Evolutionary conservation across 1,140 invertebrate genomes (phyloP).

Genomic region (Pseudachorutes palmiensis): DNA sequence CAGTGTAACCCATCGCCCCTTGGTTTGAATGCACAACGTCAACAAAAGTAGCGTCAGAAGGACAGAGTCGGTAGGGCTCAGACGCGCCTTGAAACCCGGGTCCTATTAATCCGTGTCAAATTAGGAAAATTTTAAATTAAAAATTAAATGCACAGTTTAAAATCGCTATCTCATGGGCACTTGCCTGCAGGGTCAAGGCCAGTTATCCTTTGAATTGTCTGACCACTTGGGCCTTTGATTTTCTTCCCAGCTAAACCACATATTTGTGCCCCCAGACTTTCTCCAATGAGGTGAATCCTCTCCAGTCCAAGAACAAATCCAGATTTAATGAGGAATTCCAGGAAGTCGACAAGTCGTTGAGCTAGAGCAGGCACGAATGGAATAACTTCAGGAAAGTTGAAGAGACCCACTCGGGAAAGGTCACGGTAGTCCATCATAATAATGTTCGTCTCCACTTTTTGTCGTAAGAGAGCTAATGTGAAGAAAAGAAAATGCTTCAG

Average conservation of each 20-base stretch:
- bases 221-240: slow-evolving; percentile 41
- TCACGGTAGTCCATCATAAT: slow-evolving; percentile 8
- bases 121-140: not conserved
- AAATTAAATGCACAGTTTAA: too few relatives aligned
- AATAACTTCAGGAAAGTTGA: not conserved
- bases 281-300: slow-evolving; percentile 69
- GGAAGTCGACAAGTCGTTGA: slow-evolving; percentile 7
- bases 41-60: slow-evolving; percentile 56
- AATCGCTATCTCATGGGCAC: not conserved
- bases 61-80: slow-evolving; percentile 48
- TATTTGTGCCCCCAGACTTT: slow-evolving; percentile 73
- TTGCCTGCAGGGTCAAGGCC: slow-evolving; percentile 26
- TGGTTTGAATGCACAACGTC: slow-evolving; percentile 62
- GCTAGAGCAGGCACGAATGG: not conserved
- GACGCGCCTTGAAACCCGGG: slow-evolving; percentile 55
- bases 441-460: not conserved
- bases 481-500: not conserved
- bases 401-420: not conserved
- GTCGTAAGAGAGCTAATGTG: not conserved
- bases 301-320: slow-evolving; percentile 45
- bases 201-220: slow-evolving; percentile 64
- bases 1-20: slow-evolving; percentile 49
- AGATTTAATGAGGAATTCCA: not conserved
- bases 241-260: slow-evolving; percentile 71
- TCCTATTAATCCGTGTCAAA: slow-evolving; percentile 63